Evolutionary conservation across 2,888 invertebrate species (phyloP).

Genomic region (Meliscaeva auricollis): DNA sequence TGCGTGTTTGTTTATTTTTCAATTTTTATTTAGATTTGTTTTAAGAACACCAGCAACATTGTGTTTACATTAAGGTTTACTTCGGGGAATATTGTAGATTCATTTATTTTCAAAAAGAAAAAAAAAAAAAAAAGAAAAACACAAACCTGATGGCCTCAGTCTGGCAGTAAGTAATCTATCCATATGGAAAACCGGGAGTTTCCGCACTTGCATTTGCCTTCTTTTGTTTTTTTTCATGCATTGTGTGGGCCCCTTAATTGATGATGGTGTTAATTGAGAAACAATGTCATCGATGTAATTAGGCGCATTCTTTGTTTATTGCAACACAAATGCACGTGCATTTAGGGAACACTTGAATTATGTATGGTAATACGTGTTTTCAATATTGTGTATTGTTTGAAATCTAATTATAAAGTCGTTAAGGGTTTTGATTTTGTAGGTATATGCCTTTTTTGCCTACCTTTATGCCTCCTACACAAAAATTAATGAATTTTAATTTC

Average conservation of each 20-base stretch:
- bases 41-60: slow-evolving; percentile 60
- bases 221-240: slow-evolving; percentile 5
- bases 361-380: neutral
- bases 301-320: slow-evolving; percentile 54
- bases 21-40: slow-evolving; percentile 54
- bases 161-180: slow-evolving; percentile 11
- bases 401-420: slow-evolving; percentile 69
- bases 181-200: slow-evolving; percentile 17
- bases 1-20: slow-evolving; percentile 50
- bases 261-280: slow-evolving; percentile 63
- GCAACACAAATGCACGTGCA: slow-evolving; percentile 47
- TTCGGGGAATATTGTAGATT: slow-evolving; percentile 15
- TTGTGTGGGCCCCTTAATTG: slow-evolving; percentile 61
- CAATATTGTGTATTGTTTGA: neutral
- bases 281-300: slow-evolving; percentile 68
- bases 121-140: too few relatives aligned
- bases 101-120: slow-evolving; percentile 35
- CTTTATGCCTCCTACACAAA: neutral
- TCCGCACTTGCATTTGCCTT: slow-evolving; percentile 53
- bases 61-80: slow-evolving; percentile 63
- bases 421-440: slow-evolving; percentile 10
- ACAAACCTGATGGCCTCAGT: slow-evolving; percentile 2
- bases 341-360: slow-evolving; percentile 20
- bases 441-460: too few relatives aligned
- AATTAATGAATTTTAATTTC: slow-evolving; percentile 54